phyloP scores from a whole-genome alignment of 1,140 invertebrate species.

The Papilio dardanus region DNA sequence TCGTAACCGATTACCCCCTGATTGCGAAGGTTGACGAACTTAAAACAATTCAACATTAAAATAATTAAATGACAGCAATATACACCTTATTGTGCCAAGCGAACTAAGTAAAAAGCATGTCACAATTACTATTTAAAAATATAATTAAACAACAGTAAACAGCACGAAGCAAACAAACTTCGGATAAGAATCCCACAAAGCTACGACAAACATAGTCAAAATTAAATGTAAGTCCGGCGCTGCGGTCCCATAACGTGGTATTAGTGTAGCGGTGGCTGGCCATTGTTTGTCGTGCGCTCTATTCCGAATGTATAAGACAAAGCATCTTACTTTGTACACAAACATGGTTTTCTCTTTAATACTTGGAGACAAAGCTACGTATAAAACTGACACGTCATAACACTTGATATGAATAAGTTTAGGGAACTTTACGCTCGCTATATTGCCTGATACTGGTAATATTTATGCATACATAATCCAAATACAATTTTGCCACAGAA shows the following conservation, averaged over 20 bases:
- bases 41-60: not conserved
- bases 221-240: slow-evolving; percentile 36
- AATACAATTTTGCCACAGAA: slow-evolving; percentile 30
- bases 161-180: slow-evolving; percentile 15
- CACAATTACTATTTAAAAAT: not conserved
- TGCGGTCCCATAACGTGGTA: slow-evolving; percentile 35
- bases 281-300: slow-evolving; percentile 32
- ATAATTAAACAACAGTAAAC: slow-evolving; percentile 21
- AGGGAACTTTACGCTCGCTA: not conserved
- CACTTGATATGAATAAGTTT: slow-evolving; percentile 5
- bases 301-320: slow-evolving; percentile 31
- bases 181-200: slow-evolving; percentile 28
- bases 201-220: slow-evolving; percentile 35
- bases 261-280: slow-evolving; percentile 30
- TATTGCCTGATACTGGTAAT: not conserved
- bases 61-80: not conserved
- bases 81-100: not conserved
- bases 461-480: slow-evolving; percentile 12
- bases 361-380: slow-evolving; percentile 24
- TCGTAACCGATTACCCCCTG: not conserved
- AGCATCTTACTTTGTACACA: slow-evolving; percentile 21
- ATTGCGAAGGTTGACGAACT: not conserved
- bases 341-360: slow-evolving; percentile 26
- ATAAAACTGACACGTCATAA: slow-evolving; percentile 10
- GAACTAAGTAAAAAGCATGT: not conserved